phyloP scores from a whole-genome alignment of 2,113 vertebrate species.

The Herpailurus yagouaroundi region DNA sequence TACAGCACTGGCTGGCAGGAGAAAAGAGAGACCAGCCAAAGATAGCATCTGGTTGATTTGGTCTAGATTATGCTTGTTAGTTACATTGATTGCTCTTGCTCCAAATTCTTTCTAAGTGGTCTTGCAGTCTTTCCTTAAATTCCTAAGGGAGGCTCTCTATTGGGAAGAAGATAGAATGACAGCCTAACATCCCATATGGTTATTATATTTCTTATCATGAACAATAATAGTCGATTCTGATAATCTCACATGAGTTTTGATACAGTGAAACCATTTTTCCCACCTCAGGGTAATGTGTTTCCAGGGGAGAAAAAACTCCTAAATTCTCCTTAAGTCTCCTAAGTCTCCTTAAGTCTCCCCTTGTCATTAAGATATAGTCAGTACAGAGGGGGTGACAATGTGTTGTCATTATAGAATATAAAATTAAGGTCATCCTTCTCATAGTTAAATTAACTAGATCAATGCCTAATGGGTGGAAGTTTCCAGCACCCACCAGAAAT shows the following conservation, averaged over 20 bases:
- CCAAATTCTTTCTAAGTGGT: conserved; percentile 24
- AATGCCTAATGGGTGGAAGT: background rate
- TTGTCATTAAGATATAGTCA: background rate
- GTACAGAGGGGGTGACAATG: background rate
- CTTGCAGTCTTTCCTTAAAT: background rate
- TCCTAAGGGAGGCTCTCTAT: background rate
- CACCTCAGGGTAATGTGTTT: background rate
- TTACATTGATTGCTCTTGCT: conserved; percentile 38
- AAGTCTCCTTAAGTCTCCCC: background rate
- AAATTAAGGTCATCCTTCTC: background rate
- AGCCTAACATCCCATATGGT: background rate
- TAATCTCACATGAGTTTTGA: background rate
- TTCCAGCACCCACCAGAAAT: background rate
- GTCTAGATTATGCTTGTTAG: conserved; percentile 43
- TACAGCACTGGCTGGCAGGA: conserved; percentile 31
- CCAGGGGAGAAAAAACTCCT: background rate
- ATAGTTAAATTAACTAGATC: background rate
- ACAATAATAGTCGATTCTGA: background rate
- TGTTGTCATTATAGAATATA: background rate
- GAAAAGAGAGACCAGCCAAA: conserved; percentile 14
- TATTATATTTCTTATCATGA: background rate
- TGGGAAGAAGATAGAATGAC: background rate
- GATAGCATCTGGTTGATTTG: conserved; percentile 58
- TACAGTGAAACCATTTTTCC: background rate
- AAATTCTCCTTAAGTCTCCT: background rate